A percentile compares a stretch with the other conserved stretches of the same genome.
phyloP scores from a whole-genome alignment of 2,888 invertebrate species.

The Papilio elwesi region DNA sequence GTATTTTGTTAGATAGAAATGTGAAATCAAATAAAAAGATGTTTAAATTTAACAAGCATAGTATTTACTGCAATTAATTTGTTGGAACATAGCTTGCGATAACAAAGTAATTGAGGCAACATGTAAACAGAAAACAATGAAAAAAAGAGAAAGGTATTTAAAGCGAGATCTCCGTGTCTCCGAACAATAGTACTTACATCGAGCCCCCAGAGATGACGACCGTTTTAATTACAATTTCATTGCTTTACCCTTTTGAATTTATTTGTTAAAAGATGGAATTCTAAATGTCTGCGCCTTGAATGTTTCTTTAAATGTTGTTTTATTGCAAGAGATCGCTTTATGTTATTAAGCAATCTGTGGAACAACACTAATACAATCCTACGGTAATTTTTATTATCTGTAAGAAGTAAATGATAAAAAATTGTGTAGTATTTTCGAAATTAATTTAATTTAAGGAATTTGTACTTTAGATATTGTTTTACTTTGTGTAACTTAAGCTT shows the following conservation, averaged over 20 bases:
- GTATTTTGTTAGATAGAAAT: background rate
- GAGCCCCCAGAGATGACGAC: conserved; percentile 45
- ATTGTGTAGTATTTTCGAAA: background rate
- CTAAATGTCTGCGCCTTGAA: conserved; percentile 37
- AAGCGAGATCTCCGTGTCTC: conserved; percentile 37
- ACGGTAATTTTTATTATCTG: conserved; percentile 26
- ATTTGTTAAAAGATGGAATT: conserved; percentile 48
- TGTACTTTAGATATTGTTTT: background rate
- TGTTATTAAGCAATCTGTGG: conserved; percentile 36
- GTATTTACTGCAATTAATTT: background rate
- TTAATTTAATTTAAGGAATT: background rate
- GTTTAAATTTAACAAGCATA: background rate
- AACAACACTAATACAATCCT: conserved; percentile 11
- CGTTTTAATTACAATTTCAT: conserved; percentile 49
- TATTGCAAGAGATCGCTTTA: conserved; percentile 33
- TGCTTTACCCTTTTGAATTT: conserved; percentile 47
- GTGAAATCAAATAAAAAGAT: background rate
- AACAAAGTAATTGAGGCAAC: conserved; percentile 31
- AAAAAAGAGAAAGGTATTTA: conserved; percentile 24
- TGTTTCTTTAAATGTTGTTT: conserved; percentile 41
- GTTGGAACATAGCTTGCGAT: conserved; percentile 17
- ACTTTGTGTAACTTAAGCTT: too few species aligned
- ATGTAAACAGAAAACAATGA: conserved; percentile 34
- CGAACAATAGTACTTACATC: conserved; percentile 42
- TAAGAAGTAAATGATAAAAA: conserved; percentile 12